Evolutionary conservation across 2,797 vertebrate species (phyloP), one percentile per base, ranked within the genome.

Genomic region (Phrynocephalus forsythii): DNA sequence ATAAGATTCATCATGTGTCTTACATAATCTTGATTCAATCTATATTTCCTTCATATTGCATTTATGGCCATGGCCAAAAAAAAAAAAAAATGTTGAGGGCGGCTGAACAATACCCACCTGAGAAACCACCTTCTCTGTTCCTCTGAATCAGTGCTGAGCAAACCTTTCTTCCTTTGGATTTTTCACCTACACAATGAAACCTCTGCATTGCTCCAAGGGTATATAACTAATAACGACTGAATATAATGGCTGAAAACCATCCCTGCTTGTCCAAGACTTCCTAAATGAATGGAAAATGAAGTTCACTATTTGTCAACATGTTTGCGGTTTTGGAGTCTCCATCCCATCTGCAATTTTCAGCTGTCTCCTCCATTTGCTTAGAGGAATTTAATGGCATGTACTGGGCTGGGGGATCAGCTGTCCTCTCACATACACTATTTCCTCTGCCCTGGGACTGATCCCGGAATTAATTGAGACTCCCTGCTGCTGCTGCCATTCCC

Each of bases 401-500:
- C 78, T 16, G 4, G 18, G 60, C 60, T 44, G 56, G 83, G 67
- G n/a, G 11, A 38, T 80, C 44, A 67, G 77, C 44, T 81, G 78
- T 10, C 33, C 3, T 20, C 60, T 60, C n/a, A 0, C 0, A 30
- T 50, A n/a, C 50, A 63, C 6, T 48, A 0, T 66, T 77, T 79
- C 81, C 81, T 75, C 87, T 79, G 84, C 85, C 79, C 85, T 2
- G 82, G 0, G 16, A 1, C 63, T 1, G 79, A 82, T 18, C 2
- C 75, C 52, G 60, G 79, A 89, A 89, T 89, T 82, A 91, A 79
- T 69, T 87, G 79, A 82, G 76, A 44, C 73, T 50, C 56, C 76
- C 33, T 44, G 38, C 38, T 44, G 38, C 38, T 5, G 38, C 38
- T 5, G 38, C 38, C 38, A 44, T 44, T 5, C 38, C 38, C 38